Base-by-base conservation (phyloP, 2,797 vertebrate species). In the Silurus aristotelis region DNA sequence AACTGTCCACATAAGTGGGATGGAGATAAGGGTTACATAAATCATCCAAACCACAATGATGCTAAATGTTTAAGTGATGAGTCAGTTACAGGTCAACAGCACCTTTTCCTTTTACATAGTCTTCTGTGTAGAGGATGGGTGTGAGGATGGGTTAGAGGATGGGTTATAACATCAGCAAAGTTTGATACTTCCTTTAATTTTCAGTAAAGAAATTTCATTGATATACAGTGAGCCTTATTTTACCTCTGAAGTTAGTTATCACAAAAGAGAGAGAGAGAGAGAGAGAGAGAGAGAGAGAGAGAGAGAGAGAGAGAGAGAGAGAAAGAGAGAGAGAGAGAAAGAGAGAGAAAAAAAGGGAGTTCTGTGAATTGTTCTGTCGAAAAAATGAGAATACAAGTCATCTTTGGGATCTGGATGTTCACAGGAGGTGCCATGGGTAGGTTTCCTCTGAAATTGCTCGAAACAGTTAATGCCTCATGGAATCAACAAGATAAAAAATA, bases 61-160 rank as follows among this genome's bases (percentile, higher is more conserved):
- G 43, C 20, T n/a, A 4, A 52, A 22, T 73, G 70, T 13, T 13
- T 22, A 73, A 75, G 13, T 55, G 13, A 55, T 48, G 19, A 48
- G 70, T 72, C 70, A 72, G 70, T 72, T 72, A 46, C 48, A 75
- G 9, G 43, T 73, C 71, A 48, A n/a, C 31, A 38, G 38, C 38
- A 38, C 38, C 38, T 38, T 68, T 68, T 38, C 31, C 31, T 68
- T 38, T 68, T 66, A 27, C 64, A 1, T 17, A 70, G 15, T 70
- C 31, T 31, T 70, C 10, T 6, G 6, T 43, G 17, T 38, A 17
- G 1, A 31, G 66, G 66, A 68, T 31, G 27, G 66, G 27, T 31
- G 66, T 68, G 66, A n/a, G n/a, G n/a, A n/a, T n/a, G n/a, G n/a
- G n/a, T n/a, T n/a, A n/a, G n/a, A n/a, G n/a, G n/a, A n/a, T n/a